Conservation (phyloP, 2,113 vertebrate genomes). For the Spea multiplicata region DNA sequence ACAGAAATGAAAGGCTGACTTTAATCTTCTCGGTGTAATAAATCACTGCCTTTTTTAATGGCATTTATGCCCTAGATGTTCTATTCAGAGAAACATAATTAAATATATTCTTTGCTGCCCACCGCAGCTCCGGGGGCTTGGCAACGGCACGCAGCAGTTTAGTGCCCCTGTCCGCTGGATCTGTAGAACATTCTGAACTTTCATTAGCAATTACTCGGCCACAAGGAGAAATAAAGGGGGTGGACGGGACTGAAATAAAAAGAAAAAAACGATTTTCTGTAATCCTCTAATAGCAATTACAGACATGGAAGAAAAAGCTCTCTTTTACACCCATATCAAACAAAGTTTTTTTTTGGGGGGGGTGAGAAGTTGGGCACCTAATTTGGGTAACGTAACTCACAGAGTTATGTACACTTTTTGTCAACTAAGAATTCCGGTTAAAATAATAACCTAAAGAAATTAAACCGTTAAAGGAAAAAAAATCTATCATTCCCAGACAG, state of each 20-base stretch:
- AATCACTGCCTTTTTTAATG: neutral
- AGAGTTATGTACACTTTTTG: too few relatives aligned
- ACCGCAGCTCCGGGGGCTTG: conserved; percentile 18
- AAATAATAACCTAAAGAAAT: too few relatives aligned
- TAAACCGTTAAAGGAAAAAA: too few relatives aligned
- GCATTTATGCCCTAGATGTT: conserved; percentile 35
- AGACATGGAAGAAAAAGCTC: too few relatives aligned
- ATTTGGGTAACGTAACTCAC: too few relatives aligned
- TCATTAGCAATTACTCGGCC: conserved; percentile 55
- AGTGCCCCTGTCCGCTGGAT: conserved; percentile 50
- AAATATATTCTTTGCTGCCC: neutral
- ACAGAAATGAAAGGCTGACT: conserved; percentile 7
- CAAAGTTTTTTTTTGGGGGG: too few relatives aligned
- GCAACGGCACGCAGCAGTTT: conserved; percentile 35
- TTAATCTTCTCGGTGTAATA: conserved; percentile 34
- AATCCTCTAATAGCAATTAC: too few relatives aligned
- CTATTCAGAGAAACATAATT: conserved; percentile 13
- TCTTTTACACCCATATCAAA: too few relatives aligned
- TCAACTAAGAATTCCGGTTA: too few relatives aligned
- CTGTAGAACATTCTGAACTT: conserved; percentile 45
- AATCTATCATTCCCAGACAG: too few relatives aligned
- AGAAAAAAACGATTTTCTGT: too few relatives aligned
- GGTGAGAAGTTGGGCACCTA: too few relatives aligned
- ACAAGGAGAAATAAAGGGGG: conserved; percentile 39
- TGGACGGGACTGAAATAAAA: neutral